Percentiles rank a stretch among this genome's conserved stretches.
Conservation (phyloP, 2,888 invertebrate species). For the Thecophora atra region DNA sequence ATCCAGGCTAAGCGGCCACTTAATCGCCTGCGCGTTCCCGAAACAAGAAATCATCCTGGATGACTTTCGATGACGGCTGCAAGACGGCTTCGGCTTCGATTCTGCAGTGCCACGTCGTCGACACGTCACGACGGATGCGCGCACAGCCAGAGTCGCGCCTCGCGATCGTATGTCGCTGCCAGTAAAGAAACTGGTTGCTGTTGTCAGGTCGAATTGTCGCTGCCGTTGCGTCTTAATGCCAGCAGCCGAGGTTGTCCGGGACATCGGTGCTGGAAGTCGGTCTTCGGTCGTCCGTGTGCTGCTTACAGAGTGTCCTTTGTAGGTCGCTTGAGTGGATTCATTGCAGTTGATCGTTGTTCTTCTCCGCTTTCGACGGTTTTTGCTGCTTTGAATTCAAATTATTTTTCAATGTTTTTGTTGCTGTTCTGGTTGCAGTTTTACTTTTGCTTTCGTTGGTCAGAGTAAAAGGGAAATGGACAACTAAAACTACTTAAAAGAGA, state of each 20-base stretch:
- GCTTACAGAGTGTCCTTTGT: conserved; percentile 1
- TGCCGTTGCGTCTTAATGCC: background rate
- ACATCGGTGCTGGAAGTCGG: background rate
- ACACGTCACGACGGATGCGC: background rate
- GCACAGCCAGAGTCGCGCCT: background rate
- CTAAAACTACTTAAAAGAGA: too few relatives aligned
- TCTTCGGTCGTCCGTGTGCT: background rate
- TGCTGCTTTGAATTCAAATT: background rate
- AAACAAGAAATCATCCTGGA: background rate
- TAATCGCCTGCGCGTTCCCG: background rate
- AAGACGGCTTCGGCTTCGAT: background rate
- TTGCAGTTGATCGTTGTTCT: background rate
- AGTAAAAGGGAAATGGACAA: background rate
- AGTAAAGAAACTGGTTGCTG: background rate
- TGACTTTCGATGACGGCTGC: background rate
- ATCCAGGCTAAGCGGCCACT: conserved; percentile 5
- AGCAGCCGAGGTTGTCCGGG: background rate
- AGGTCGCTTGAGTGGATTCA: background rate
- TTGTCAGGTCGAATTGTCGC: background rate
- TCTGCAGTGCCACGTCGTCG: background rate
- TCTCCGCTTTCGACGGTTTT: background rate
- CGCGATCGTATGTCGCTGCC: background rate
- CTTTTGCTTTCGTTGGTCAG: background rate
- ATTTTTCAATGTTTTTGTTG: background rate
- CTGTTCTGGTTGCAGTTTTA: background rate